Conservation (phyloP, 2,797 vertebrate species). For the Coracias cyanogaster region DNA sequence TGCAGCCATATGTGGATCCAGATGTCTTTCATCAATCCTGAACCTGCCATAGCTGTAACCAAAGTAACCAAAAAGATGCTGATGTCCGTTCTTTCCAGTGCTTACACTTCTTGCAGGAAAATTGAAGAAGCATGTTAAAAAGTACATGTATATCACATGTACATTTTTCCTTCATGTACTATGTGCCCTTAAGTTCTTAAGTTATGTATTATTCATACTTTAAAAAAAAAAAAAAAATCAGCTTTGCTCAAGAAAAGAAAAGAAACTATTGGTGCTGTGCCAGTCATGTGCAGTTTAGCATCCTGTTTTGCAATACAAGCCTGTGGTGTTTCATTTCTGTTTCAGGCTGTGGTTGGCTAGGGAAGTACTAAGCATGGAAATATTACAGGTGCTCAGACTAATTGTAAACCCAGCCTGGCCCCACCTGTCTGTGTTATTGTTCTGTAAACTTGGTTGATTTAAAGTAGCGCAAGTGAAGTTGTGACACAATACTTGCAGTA, state of each 20-base stretch:
- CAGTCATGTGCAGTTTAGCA: constrained; percentile 9
- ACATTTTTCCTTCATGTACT: not conserved
- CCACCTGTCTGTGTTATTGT: not conserved
- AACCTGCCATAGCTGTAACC: not conserved
- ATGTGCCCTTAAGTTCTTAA: not conserved
- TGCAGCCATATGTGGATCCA: not conserved
- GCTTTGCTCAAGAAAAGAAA: not conserved
- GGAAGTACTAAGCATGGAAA: not conserved
- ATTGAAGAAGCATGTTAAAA: not conserved
- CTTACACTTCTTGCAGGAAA: not conserved
- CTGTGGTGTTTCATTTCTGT: constrained; percentile 21
- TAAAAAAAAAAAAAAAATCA: constrained; percentile 29
- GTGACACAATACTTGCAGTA: not conserved
- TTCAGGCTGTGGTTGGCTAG: not conserved
- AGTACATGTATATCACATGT: not conserved
- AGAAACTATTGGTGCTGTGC: not conserved
- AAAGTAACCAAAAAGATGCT: not conserved
- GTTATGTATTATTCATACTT: constrained; percentile 3
- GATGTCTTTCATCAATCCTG: not conserved
- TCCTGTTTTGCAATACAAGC: not conserved
- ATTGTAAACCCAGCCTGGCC: constrained; percentile 6
- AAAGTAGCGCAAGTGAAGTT: not conserved
- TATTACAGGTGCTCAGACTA: constrained; percentile 13
- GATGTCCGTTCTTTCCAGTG: not conserved
- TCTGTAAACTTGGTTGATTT: not conserved